phyloP scores from a whole-genome alignment of 2,113 vertebrate species.

The Engystomops pustulosus region DNA sequence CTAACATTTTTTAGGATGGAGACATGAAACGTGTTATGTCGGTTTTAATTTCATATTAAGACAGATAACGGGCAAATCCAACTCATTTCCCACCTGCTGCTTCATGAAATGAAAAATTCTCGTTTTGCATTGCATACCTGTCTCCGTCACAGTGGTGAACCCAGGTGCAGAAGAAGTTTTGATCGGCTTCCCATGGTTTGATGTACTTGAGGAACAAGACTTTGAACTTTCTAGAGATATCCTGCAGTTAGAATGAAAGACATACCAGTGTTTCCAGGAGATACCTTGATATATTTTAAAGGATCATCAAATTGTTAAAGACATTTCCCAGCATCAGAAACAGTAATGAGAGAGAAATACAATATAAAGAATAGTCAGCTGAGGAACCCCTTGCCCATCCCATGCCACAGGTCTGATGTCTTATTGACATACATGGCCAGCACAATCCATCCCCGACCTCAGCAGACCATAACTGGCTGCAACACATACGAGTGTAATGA shows the following conservation, averaged over 20 bases:
- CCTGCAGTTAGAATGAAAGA: slow-evolving; percentile 75
- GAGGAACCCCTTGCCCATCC: no score
- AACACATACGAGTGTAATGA: no score
- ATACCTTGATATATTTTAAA: background rate
- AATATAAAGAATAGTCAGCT: no score
- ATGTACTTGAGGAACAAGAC: slow-evolving; percentile 91
- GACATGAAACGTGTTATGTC: no score
- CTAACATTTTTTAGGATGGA: no score
- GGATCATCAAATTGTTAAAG: background rate
- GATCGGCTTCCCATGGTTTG: slow-evolving; percentile 89
- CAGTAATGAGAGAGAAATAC: no score
- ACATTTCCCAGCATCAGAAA: no score
- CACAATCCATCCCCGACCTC: no score
- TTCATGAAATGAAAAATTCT: background rate
- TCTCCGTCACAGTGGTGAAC: slow-evolving; percentile 91
- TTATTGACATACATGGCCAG: no score
- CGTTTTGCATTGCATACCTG: slow-evolving; percentile 76
- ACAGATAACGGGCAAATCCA: background rate
- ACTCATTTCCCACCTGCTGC: background rate
- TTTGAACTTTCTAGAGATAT: slow-evolving; percentile 86
- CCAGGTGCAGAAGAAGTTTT: slow-evolving; percentile 86
- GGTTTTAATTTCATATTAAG: background rate
- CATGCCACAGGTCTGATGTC: no score
- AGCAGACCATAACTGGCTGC: no score
- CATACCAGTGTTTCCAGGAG: background rate